Conservation (phyloP, 2,888 invertebrate species). For the Scaptomyza reducta region DNA sequence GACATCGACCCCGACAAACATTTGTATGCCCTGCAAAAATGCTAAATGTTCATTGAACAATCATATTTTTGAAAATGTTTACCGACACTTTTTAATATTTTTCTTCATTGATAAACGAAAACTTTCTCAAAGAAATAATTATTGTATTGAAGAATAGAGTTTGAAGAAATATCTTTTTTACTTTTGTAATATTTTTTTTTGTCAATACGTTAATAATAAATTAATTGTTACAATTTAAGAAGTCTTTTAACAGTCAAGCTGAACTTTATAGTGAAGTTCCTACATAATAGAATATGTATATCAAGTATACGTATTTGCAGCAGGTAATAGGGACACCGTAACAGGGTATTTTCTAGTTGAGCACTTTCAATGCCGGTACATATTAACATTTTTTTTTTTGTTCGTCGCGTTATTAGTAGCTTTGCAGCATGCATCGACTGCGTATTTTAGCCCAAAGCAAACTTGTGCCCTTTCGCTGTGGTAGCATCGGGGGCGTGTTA, state of each 20-base stretch:
- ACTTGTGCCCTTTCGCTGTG: slow-evolving; percentile 37
- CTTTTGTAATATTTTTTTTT: too few species aligned
- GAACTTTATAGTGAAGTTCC: too few species aligned
- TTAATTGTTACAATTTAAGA: too few species aligned
- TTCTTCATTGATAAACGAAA: too few species aligned
- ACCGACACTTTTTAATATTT: too few species aligned
- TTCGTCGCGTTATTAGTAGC: slow-evolving; percentile 65
- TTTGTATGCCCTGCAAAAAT: slow-evolving; percentile 22
- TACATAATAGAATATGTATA: too few species aligned
- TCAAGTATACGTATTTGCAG: neutral
- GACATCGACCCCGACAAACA: slow-evolving; percentile 51
- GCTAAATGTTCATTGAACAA: neutral
- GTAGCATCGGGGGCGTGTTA: neutral
- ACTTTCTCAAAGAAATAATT: too few species aligned
- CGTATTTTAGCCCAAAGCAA: slow-evolving; percentile 65
- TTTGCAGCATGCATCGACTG: slow-evolving; percentile 72
- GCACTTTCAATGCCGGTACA: neutral
- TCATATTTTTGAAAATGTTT: neutral
- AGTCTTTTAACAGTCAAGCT: too few species aligned
- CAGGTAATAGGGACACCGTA: neutral
- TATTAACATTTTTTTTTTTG: slow-evolving; percentile 21
- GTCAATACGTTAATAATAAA: too few species aligned
- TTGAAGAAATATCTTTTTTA: too few species aligned
- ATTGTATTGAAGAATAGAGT: too few species aligned
- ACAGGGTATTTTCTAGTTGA: neutral